Evolutionary conservation across 2,797 vertebrate genomes (phyloP).

Genomic region (Sebastes nivosus): DNA sequence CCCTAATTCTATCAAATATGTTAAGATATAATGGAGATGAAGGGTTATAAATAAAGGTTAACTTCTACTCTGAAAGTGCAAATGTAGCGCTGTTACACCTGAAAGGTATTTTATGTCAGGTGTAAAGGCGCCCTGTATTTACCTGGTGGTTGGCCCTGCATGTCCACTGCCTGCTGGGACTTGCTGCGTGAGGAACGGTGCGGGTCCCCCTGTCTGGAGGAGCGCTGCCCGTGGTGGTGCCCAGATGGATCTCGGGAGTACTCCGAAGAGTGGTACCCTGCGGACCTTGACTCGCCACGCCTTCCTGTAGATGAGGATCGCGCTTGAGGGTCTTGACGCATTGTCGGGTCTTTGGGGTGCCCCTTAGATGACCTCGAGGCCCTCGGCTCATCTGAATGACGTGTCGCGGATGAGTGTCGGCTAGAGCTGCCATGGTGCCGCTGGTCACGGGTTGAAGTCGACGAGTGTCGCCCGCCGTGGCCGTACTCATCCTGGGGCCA

Average conservation of each 20-base stretch:
- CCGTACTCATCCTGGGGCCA: conserved; percentile 94
- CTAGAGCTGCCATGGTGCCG: conserved; percentile 89
- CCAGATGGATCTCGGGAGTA: conserved; percentile 86
- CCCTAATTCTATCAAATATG: not conserved
- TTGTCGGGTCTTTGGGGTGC: conserved; percentile 87
- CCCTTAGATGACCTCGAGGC: conserved; percentile 88
- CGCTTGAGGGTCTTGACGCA: conserved; percentile 88
- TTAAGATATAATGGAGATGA: not conserved
- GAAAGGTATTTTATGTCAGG: not conserved
- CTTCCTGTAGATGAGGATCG: conserved; percentile 87
- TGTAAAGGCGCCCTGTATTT: not conserved
- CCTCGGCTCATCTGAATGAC: conserved; percentile 89
- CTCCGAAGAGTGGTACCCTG: conserved; percentile 86
- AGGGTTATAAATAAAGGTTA: not conserved
- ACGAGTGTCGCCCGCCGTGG: conserved; percentile 76
- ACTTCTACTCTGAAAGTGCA: not conserved
- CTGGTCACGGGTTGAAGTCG: conserved; percentile 87
- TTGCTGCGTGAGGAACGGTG: conserved; percentile 82
- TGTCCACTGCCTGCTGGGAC: conserved; percentile 75
- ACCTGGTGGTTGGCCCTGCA: conserved; percentile 83
- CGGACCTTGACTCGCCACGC: conserved; percentile 86
- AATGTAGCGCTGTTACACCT: not conserved
- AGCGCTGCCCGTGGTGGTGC: conserved; percentile 87
- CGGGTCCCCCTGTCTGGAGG: conserved; percentile 88
- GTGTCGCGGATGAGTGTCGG: conserved; percentile 87